Evolutionary conservation across 37 sponge, comb jelly and placozoan genomes (phyloP).

Genomic region (Oscarella lobularis): DNA sequence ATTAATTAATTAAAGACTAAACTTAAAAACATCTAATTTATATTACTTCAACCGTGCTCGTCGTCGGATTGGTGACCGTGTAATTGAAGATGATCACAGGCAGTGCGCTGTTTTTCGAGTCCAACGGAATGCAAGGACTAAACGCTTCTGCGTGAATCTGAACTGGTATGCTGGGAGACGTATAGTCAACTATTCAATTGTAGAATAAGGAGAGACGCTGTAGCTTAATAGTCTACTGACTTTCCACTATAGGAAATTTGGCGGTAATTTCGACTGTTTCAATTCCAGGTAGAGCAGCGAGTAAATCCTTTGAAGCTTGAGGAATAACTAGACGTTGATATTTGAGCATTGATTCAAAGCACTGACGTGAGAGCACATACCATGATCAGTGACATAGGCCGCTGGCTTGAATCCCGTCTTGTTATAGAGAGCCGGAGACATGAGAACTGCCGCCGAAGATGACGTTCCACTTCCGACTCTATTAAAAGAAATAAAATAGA

Average conservation of each 20-base stretch:
- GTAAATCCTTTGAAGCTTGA: constrained; percentile 11
- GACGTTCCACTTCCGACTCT: constrained; percentile 6
- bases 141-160: constrained; percentile 12
- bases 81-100: constrained; percentile 12
- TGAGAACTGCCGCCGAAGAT: constrained; percentile 1
- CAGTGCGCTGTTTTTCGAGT: constrained; percentile 8
- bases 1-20: too few relatives aligned
- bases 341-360: too few relatives aligned
- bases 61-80: constrained; percentile 6
- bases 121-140: constrained; percentile 15
- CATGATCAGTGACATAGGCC: constrained; percentile 9
- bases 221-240: background rate
- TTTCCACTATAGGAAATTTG: constrained; percentile 14
- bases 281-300: constrained; percentile 11
- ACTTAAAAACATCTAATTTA: too few relatives aligned
- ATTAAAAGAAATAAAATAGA: too few relatives aligned
- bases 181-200: constrained; percentile 7
- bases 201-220: background rate
- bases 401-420: constrained; percentile 13
- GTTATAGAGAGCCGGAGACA: constrained; percentile 3
- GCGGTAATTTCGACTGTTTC: constrained; percentile 12
- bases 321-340: constrained; percentile 9
- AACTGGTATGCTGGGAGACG: constrained; percentile 7
- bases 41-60: background rate
- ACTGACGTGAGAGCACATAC: too few relatives aligned